Base-by-base conservation (phyloP, 1,140 invertebrate genomes). In the Schlechtendalia chinensis region DNA sequence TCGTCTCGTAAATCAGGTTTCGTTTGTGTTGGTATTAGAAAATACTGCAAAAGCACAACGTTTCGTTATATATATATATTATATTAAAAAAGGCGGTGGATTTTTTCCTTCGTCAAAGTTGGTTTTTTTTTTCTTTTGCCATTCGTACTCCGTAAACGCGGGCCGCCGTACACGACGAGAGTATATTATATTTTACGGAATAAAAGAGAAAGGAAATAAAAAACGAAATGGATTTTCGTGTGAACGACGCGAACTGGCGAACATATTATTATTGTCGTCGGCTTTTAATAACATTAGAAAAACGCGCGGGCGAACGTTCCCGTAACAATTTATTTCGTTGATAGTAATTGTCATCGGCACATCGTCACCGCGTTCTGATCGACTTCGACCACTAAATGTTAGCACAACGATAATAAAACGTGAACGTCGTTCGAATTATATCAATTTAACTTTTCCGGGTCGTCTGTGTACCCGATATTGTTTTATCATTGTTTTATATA, bases 71-170 rank as follows among this genome's bases (percentile, higher is more conserved):
- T 11, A 50, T 50, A 50, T 39, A 39, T 39, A 39, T 1, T 5
- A 77, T 77, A 77, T 59, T 77, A 59, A 77, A 77, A 75, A 39
- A n/a, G 56, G 56, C 47, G 74, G 59, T 47, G 22, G 32, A 24
- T 77, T 59, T 77, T 71, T 47, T 72, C 19, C 47, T 47, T 27
- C 67, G 24, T 69, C 67, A 50, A 67, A 69, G 11, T n/a, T 32
- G 27, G 24, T 75, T 56, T n/a, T n/a, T n/a, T n/a, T n/a, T n/a
- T n/a, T 10, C 4, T 45, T 75, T 75, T 75, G 32, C 39, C 29
- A 56, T 58, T 45, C 32, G 5, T 19, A 8, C 29, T 11, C 61
- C 29, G 29, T 29, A 39, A 65, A 29, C 29, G 61, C 29, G 61
- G 11, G 61, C 32, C 32, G 32, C 32, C 3, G 32, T 39, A 39